A percentile compares a stretch with the other conserved stretches of the same genome.
phyloP scores from a whole-genome alignment of 2,888 invertebrate species.

The Clitarchus hookeri region DNA sequence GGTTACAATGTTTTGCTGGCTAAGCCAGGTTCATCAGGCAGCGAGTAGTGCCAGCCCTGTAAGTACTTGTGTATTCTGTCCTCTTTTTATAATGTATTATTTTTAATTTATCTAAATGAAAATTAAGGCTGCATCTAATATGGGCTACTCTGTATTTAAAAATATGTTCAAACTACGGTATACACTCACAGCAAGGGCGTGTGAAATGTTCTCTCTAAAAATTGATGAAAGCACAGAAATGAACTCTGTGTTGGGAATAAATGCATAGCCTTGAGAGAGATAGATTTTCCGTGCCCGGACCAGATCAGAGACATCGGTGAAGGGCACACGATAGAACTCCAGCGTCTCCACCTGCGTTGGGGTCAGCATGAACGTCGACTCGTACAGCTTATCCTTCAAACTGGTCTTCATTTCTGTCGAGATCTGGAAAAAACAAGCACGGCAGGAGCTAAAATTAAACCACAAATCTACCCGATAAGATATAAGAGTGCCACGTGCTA shows the following conservation, averaged over 20 bases:
- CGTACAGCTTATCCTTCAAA: conserved; percentile 63
- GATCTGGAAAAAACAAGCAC: conserved; percentile 54
- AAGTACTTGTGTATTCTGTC: too few species aligned
- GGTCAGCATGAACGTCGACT: conserved; percentile 62
- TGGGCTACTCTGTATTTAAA: too few species aligned
- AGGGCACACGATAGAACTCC: conserved; percentile 83
- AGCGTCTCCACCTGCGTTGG: conserved; percentile 63
- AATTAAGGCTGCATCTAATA: too few species aligned
- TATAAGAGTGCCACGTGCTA: too few species aligned
- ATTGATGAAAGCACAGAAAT: conserved; percentile 78
- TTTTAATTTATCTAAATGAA: too few species aligned
- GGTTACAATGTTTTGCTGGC: too few species aligned
- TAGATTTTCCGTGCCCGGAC: conserved; percentile 79
- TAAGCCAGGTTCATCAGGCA: too few species aligned
- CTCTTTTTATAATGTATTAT: too few species aligned
- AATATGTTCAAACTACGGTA: not conserved
- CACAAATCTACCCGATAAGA: too few species aligned
- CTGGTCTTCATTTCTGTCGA: conserved; percentile 68
- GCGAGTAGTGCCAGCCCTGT: too few species aligned
- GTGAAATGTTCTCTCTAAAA: conserved; percentile 72
- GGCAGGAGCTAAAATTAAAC: not conserved
- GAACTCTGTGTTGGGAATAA: conserved; percentile 83
- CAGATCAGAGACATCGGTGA: conserved; percentile 84
- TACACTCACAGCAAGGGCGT: conserved; percentile 62
- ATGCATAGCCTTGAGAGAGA: conserved; percentile 81